These are phyloP conservation scores for Chouioia cunea DNA, from an alignment of 2,888 invertebrate genomes.

Conservation along the genomic window DNA sequence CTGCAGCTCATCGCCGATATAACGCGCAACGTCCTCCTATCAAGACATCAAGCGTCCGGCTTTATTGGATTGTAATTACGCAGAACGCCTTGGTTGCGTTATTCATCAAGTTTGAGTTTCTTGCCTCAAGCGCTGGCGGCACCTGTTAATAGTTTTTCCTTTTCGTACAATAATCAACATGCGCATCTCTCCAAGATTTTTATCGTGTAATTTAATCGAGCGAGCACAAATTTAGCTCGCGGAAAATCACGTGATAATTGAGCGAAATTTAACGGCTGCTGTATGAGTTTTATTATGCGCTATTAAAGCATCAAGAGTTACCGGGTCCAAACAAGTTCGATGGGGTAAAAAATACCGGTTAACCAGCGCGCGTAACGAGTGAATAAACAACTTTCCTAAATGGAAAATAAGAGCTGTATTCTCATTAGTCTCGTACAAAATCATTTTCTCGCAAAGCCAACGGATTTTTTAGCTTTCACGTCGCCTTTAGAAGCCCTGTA, in stretches of 20 bases:
- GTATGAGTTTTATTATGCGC: too few species aligned
- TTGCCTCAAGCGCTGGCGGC: neutral
- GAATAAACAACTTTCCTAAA: too few species aligned
- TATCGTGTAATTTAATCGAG: too few species aligned
- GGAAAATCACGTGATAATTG: too few species aligned
- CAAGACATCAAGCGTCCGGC: slow-evolving; percentile 42
- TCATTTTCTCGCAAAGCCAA: slow-evolving; percentile 16
- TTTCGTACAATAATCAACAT: neutral
- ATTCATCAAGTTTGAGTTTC: slow-evolving; percentile 8
- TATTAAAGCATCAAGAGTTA: too few species aligned
- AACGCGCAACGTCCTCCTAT: slow-evolving; percentile 20
- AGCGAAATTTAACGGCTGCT: too few species aligned
- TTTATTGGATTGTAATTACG: slow-evolving; percentile 35
- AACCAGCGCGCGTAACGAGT: too few species aligned
- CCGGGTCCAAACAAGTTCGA: too few species aligned
- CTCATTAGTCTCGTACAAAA: slow-evolving; percentile 9
- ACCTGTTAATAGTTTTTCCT: slow-evolving; percentile 7
- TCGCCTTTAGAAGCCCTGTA: slow-evolving; percentile 30
- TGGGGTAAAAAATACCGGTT: too few species aligned
- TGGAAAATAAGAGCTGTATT: neutral
- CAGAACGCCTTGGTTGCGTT: neutral
- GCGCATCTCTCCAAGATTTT: too few species aligned
- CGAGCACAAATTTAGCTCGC: too few species aligned
- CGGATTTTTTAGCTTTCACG: slow-evolving; percentile 36
- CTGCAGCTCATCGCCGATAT: slow-evolving; percentile 11